phyloP scores from a whole-genome alignment of 1,140 invertebrate genomes.

The Sycophila sp. region DNA sequence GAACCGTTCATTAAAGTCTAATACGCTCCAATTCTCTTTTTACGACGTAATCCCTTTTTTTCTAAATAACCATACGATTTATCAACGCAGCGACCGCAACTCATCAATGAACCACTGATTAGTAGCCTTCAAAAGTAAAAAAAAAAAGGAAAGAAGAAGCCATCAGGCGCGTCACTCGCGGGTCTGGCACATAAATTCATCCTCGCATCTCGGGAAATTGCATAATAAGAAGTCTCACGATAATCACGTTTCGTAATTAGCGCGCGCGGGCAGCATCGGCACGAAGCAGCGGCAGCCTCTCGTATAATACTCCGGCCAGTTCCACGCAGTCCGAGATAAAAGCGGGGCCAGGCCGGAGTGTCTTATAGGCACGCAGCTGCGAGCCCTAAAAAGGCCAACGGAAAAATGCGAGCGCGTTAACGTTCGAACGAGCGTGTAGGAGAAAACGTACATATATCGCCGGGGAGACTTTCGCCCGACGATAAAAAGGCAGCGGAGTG shows the following conservation, averaged over 20 bases:
- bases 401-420: neutral
- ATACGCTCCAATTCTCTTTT: too few species aligned
- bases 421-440: neutral
- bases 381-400: neutral
- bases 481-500: neutral
- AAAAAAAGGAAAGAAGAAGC: neutral
- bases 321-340: neutral
- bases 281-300: constrained; percentile 43
- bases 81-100: too few species aligned
- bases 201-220: neutral
- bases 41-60: too few species aligned
- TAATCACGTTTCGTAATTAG: constrained; percentile 20
- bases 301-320: constrained; percentile 40
- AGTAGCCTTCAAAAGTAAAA: too few species aligned
- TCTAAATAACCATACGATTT: too few species aligned
- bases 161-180: neutral
- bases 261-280: constrained; percentile 27
- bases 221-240: constrained; percentile 12
- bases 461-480: too few species aligned
- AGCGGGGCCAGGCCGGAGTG: too few species aligned
- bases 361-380: too few species aligned
- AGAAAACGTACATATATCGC: neutral
- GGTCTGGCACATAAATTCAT: neutral
- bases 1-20: too few species aligned
- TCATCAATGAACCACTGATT: too few species aligned